Conservation (phyloP, 2,888 invertebrate species). For the Calliphora vomitoria region DNA sequence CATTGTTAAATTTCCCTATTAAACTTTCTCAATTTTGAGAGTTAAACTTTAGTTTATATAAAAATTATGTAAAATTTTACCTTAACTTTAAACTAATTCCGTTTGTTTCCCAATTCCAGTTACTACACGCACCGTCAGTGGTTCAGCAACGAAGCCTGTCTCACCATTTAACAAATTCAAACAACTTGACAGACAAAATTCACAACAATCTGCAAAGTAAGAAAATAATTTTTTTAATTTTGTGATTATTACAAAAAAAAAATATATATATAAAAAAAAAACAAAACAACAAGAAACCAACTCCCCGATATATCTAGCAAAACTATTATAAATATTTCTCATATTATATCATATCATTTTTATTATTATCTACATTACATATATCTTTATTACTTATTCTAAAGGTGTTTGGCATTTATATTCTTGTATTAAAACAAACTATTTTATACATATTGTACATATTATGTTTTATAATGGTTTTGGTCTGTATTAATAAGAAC, state of each 20-base stretch:
- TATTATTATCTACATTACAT: background rate
- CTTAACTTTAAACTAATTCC: background rate
- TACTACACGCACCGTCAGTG: conserved; percentile 86
- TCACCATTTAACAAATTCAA: conserved; percentile 96
- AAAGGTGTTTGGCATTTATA: background rate
- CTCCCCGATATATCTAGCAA: background rate
- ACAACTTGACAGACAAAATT: conserved; percentile 95
- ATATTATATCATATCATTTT: conserved; percentile 18
- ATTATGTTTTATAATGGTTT: background rate
- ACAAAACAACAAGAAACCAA: background rate
- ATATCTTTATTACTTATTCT: background rate
- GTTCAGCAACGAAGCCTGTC: conserved; percentile 87
- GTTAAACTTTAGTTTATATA: too few species aligned
- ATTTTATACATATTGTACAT: too few species aligned
- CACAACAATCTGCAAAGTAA: conserved; percentile 91
- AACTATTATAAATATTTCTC: background rate
- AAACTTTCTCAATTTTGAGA: too few species aligned
- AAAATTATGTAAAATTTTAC: too few species aligned
- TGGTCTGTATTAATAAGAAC: background rate
- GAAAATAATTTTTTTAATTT: conserved; percentile 75
- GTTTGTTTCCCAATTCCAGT: conserved; percentile 75
- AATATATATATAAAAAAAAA: background rate
- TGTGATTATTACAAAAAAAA: background rate
- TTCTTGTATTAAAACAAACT: too few species aligned
- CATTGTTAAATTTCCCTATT: too few species aligned